Evolutionary conservation across 2,888 invertebrate species (phyloP), one percentile per base, ranked within the genome.

Genomic region (Agrotis puta): DNA sequence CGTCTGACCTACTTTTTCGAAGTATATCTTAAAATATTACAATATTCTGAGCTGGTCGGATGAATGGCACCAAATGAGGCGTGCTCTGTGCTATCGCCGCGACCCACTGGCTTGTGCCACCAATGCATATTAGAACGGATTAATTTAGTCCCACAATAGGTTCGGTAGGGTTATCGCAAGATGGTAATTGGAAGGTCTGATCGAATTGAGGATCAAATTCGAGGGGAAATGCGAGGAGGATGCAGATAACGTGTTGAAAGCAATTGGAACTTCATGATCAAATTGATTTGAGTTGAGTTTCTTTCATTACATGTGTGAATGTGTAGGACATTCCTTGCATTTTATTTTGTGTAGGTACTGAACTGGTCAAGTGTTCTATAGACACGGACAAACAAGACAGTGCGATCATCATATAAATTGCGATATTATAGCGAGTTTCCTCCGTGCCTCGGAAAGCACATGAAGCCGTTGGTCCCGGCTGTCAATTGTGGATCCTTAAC

Each of bases 101-200:
- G 51, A 80, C 3, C 64, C 81, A 80, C 20, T 80, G 81, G 57
- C 48, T 72, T 54, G 80, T 20, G 48, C 20, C 54, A 47, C 20
- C 18, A 47, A 14, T 18, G 39, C 7, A 24, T 73, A 51, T 51
- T 18, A 56, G 69, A 79, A 51, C n/a, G 57, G 61, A 69, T 64
- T 57, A 64, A 79, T 79, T 79, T 50, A 62, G 22, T 27, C 27
- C 2, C 7, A 74, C 64, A 74, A 74, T 69, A 39, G 24, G 7
- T 20, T 47, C 39, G 2, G 43, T 14, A 63, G 63, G 63, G 63
- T 76, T 70, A 77, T 39, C 43, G 0, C 18, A 54, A 33, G 70
- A 58, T 57, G 48, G 18, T 77, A 70, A 75, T 77, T 77, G 58
- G 58, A 70, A 53, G 57, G 48, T 22, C 14, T 70, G 53, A 70